Evolutionary conservation across 2,888 invertebrate genomes (phyloP), one percentile per base, ranked within the genome.

Genomic region (Pseudanteris insignis): DNA sequence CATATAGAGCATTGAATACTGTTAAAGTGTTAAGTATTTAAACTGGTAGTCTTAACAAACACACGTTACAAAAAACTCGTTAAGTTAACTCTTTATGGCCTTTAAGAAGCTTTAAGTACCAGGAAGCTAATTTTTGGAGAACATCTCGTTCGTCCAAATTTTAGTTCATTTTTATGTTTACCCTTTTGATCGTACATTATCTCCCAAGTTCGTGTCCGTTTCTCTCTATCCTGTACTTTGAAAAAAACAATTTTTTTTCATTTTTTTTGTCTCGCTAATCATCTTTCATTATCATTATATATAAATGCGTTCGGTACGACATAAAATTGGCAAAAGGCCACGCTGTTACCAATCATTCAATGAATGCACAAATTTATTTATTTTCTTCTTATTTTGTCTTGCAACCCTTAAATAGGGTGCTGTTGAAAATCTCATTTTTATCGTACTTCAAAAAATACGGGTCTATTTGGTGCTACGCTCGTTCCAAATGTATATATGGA

Each of bases 281-380:
- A 7, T 28, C n/a, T n/a, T n/a, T n/a, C n/a, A n/a, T n/a, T n/a
- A n/a, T n/a, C n/a, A n/a, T n/a, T 18, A 67, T 70, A 66, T 71
- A 72, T 78, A 78, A 78, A 78, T 78, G 78, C 78, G 73, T 64
- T 78, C 74, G 78, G 78, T 78, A 78, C 77, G 78, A 78, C 77
- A 75, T 75, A 69, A 46, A 64, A 59, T 44, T 61, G 61, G 64
- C 65, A 65, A 73, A 68, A 72, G 70, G 71, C 73, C 72, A 69
- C 69, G 62, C 71, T 74, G 69, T 72, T 70, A 66, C 67, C 63
- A 68, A 70, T 67, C 71, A 68, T 65, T n/a, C 50, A 68, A 66
- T 59, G 46, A 37, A 48, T 37, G 21, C 55, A 55, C 54, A 33
- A 43, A 26, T 44, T 54, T 51, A 36, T 37, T 50, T 41, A 43